These are phyloP conservation scores for Momotus momota DNA, from an alignment of 2,797 vertebrate species.

Conservation along the genomic window DNA sequence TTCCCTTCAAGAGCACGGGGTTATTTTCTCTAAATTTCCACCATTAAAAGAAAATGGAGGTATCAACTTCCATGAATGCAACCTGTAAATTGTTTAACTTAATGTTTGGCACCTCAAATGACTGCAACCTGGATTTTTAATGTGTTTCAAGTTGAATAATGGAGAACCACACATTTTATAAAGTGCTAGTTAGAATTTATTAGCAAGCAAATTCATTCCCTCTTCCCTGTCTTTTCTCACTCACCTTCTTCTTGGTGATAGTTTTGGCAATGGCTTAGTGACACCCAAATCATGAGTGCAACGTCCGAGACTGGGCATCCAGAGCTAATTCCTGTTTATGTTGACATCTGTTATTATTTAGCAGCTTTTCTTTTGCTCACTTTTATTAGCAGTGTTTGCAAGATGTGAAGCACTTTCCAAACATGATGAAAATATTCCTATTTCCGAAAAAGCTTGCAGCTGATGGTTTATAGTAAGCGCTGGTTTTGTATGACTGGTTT, in stretches of 20 bases:
- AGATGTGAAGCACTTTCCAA: neutral
- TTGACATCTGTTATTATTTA: neutral
- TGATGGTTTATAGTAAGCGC: neutral
- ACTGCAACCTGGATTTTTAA: neutral
- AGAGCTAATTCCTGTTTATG: neutral
- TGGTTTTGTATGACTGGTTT: neutral
- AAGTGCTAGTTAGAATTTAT: neutral
- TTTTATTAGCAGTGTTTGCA: neutral
- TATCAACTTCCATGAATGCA: neutral
- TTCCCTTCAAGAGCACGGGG: neutral
- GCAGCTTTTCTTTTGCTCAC: neutral
- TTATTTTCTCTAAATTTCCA: conserved; percentile 26
- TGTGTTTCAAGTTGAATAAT: neutral
- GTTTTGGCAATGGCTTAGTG: neutral
- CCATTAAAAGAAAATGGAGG: neutral
- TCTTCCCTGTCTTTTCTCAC: neutral
- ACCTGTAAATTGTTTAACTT: neutral
- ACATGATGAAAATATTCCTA: neutral
- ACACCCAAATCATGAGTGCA: neutral
- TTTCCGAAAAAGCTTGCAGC: neutral
- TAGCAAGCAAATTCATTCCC: neutral
- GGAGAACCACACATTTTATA: neutral
- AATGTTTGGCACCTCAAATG: neutral
- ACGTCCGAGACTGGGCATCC: neutral
- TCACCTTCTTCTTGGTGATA: neutral